Percentiles rank a stretch among this genome's conserved stretches.
phyloP scores from a whole-genome alignment of 2,888 invertebrate genomes.

The Ectobius pallidus region DNA sequence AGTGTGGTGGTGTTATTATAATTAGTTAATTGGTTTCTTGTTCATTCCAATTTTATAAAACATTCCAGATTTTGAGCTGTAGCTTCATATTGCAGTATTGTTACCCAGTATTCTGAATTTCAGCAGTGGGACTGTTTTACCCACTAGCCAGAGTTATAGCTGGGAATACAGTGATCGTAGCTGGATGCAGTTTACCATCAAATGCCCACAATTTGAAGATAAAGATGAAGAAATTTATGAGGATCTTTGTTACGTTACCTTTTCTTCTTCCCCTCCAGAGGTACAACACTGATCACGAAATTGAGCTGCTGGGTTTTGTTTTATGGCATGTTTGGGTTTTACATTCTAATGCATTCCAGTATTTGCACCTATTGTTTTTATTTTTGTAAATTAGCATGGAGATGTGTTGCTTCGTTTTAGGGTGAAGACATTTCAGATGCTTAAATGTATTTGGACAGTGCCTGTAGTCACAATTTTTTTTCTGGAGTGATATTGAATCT shows the following conservation, averaged over 20 bases:
- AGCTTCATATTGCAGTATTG: no score
- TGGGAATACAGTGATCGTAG: conserved; percentile 56
- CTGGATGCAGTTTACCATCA: conserved; percentile 72
- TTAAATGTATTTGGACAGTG: no score
- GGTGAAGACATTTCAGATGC: no score
- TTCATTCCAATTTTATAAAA: no score
- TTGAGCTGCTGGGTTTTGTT: conserved; percentile 6
- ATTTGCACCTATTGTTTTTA: background rate
- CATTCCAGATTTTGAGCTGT: no score
- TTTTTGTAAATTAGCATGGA: background rate
- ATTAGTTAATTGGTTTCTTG: no score
- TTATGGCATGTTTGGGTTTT: conserved; percentile 26
- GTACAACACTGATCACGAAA: conserved; percentile 53
- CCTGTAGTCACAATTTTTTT: no score
- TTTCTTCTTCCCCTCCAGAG: conserved; percentile 73
- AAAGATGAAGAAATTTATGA: conserved; percentile 85
- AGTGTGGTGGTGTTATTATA: no score
- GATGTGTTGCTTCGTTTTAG: conserved; percentile 5
- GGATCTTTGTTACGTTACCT: conserved; percentile 86
- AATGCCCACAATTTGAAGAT: conserved; percentile 65
- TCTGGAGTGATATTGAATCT: no score
- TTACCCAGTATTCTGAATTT: conserved; percentile 28
- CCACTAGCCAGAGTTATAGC: conserved; percentile 35
- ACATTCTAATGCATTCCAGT: background rate
- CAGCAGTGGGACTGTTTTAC: conserved; percentile 39